Percentiles rank a stretch among this genome's conserved stretches.
Conservation (phyloP, 2,888 invertebrate genomes). For the Nezara viridula region DNA sequence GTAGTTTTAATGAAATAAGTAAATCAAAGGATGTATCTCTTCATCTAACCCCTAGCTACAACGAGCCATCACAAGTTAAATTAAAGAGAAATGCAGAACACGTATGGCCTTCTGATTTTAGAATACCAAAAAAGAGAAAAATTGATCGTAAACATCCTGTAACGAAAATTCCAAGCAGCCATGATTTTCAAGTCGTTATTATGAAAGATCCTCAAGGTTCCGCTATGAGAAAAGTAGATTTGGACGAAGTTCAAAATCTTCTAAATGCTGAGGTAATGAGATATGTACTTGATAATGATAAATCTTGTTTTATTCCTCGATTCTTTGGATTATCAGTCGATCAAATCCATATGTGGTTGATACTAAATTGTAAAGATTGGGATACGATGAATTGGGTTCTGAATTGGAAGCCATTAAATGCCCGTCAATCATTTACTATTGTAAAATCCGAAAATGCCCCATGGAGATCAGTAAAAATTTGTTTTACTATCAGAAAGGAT, state of each 20-base stretch:
- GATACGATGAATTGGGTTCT: not conserved
- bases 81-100: not conserved
- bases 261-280: not conserved
- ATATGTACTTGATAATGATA: not conserved
- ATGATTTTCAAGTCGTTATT: not conserved
- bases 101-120: not conserved
- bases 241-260: not conserved
- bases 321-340: not conserved
- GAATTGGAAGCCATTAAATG: not conserved
- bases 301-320: not conserved
- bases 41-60: not conserved
- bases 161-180: not conserved
- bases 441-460: not conserved
- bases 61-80: not conserved
- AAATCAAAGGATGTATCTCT: not conserved
- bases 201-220: conserved; percentile 3
- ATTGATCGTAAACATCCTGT: not conserved
- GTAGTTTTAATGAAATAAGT: not conserved
- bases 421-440: not conserved
- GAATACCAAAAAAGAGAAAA: not conserved
- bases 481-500: not conserved
- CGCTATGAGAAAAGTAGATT: not conserved
- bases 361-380: not conserved
- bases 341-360: not conserved
- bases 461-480: not conserved